Evolutionary conservation across 2,797 vertebrate species (phyloP).

Genomic region (Epinephelus awoara): DNA sequence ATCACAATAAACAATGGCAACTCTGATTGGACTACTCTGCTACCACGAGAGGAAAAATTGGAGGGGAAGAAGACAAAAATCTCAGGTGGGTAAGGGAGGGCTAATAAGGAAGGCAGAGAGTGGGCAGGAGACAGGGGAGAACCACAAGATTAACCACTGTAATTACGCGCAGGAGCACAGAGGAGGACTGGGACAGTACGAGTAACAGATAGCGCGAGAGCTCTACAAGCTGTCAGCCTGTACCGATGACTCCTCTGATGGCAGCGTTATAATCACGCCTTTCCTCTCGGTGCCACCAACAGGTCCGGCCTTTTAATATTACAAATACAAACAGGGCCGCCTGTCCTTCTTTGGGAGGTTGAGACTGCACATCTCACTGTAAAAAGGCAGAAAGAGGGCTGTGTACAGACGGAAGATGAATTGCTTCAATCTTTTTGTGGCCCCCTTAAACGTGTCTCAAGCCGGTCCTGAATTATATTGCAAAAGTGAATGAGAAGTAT

Average conservation of each 20-base stretch:
- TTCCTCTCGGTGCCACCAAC: constrained; percentile 38
- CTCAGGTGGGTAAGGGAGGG: constrained; percentile 78
- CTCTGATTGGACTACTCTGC: constrained; percentile 79
- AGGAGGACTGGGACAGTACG: constrained; percentile 62
- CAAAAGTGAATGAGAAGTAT: constrained; percentile 28
- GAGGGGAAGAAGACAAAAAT: constrained; percentile 77
- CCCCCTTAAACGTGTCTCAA: constrained; percentile 34
- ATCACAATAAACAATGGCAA: constrained; percentile 91
- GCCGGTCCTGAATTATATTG: constrained; percentile 20
- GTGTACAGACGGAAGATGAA: constrained; percentile 33
- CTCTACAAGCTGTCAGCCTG: constrained; percentile 62
- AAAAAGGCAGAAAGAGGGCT: not conserved
- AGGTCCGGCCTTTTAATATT: constrained; percentile 25
- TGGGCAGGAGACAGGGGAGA: constrained; percentile 72
- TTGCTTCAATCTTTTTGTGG: constrained; percentile 45
- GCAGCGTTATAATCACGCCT: constrained; percentile 39
- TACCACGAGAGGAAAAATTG: constrained; percentile 68
- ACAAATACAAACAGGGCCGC: constrained; percentile 3
- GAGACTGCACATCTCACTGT: not conserved
- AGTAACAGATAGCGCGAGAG: constrained; percentile 60
- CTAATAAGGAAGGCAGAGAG: constrained; percentile 80
- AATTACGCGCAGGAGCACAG: constrained; percentile 76
- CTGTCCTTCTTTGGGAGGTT: not conserved
- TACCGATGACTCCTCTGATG: constrained; percentile 62
- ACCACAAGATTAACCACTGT: constrained; percentile 84